Evolutionary conservation across 2,888 invertebrate genomes (phyloP).

Genomic region (Protophormia terraenovae): DNA sequence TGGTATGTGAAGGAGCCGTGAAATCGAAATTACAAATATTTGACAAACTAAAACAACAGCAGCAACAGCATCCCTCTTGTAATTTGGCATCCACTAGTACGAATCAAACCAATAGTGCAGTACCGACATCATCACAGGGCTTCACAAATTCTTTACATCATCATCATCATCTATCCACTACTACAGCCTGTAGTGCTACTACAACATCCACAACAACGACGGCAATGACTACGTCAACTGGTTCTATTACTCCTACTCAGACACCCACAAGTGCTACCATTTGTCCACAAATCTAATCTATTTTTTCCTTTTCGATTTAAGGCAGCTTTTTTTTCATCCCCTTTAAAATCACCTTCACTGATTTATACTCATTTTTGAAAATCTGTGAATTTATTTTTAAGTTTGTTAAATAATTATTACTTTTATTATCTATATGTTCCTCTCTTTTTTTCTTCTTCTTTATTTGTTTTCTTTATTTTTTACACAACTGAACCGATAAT

Average conservation of each 20-base stretch:
- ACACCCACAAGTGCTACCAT: slow-evolving; percentile 53
- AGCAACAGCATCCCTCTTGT: slow-evolving; percentile 70
- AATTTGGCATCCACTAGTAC: slow-evolving; percentile 53
- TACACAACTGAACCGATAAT: slow-evolving; percentile 31
- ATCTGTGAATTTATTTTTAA: slow-evolving; percentile 24
- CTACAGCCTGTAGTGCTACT: slow-evolving; percentile 3
- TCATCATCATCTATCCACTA: slow-evolving; percentile 3
- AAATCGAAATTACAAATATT: slow-evolving; percentile 92
- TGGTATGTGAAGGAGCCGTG: slow-evolving; percentile 93
- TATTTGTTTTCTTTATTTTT: slow-evolving; percentile 16
- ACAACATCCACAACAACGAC: slow-evolving; percentile 22
- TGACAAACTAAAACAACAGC: slow-evolving; percentile 85
- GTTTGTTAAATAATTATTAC: slow-evolving; percentile 41
- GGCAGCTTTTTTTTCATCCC: slow-evolving; percentile 38
- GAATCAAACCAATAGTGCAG: slow-evolving; percentile 65
- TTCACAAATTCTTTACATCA: slow-evolving; percentile 33
- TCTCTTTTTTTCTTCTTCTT: slow-evolving; percentile 3
- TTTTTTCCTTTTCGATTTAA: neutral
- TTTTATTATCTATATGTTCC: slow-evolving; percentile 6
- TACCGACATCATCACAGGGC: neutral
- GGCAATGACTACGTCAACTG: slow-evolving; percentile 43
- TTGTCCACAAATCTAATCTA: slow-evolving; percentile 44
- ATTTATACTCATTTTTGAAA: slow-evolving; percentile 8
- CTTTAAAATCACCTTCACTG: neutral
- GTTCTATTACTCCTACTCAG: slow-evolving; percentile 61